Evolutionary conservation across 2,797 vertebrate genomes (phyloP), one percentile per base, ranked within the genome.

Genomic region (Taeniopygia guttata): DNA sequence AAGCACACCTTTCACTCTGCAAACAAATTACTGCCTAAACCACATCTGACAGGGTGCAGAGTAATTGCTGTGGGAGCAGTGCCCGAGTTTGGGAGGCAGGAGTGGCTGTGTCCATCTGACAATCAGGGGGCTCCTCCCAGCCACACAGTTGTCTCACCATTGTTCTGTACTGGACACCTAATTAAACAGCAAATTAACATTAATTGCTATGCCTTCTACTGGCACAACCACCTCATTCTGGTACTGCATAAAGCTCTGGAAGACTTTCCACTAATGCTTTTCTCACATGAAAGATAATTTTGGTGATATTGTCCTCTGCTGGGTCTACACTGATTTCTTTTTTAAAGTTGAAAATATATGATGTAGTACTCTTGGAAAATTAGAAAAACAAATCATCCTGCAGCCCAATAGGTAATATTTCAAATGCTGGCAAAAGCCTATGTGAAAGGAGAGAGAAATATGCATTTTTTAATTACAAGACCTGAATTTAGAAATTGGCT

Each of bases 121-220:
- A 84, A 8, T 51, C 62, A 81, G 54, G 36, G 81, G 69, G 30
- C 55, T 94, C 17, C 16, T 73, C 67, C 74, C 70, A 87, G 70
- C 73, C 85, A 59, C 73, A 60, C 46, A 64, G 67, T 58, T 3
- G 1, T 75, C 63, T 84, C 70, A 51, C 63, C 48, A 25, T 9
- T 89, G 54, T 80, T 20, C 42, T 34, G 46, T 40, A 55, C 13
- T 60, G 70, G 88, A 45, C 77, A 95, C 32, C 42, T 79, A 90
- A 94, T 95, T 90, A 92, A 94, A 93, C 72, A 84, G 34, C 48
- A 88, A 93, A 94, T 88, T 56, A 63, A 69, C 74, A 84, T 43
- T 23, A 89, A 92, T 36, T 70, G 34, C 19, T 56, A 9, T n/a
- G 38, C n/a, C 17, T 86, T 84, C 40, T 63, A 32, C 26, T 36